Conservation (phyloP, 1,140 invertebrate genomes). For the Trinorchestia longiramus region DNA sequence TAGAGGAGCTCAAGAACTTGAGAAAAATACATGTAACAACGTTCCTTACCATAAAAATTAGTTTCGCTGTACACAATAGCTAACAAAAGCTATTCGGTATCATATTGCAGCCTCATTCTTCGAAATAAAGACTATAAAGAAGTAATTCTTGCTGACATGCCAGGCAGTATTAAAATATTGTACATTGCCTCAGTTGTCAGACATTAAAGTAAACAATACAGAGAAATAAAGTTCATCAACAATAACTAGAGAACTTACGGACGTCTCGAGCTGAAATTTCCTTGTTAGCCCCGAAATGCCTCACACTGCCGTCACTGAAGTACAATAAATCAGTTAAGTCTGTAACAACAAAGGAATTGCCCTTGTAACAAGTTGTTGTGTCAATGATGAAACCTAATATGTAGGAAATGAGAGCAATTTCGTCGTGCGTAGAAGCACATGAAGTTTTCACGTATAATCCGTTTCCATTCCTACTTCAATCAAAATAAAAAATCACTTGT, state of each 20-base stretch:
- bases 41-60: background rate
- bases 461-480: background rate
- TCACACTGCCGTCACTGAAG: background rate
- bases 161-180: background rate
- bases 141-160: background rate
- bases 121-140: background rate
- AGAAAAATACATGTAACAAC: background rate
- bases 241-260: background rate
- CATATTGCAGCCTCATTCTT: background rate
- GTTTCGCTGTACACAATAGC: background rate
- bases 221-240: background rate
- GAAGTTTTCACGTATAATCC: background rate
- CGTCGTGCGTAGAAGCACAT: background rate
- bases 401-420: background rate
- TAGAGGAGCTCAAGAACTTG: background rate
- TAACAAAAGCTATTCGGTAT: background rate
- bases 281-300: background rate
- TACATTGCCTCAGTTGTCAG: background rate
- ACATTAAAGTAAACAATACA: background rate
- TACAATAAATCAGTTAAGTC: background rate
- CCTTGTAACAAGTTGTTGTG: background rate
- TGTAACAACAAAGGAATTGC: background rate
- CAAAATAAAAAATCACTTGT: background rate
- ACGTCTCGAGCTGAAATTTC: background rate
- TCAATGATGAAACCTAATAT: background rate